A percentile compares a stretch with the other conserved stretches of the same genome.
These are phyloP conservation scores for Danaus plexippus DNA, from an alignment of 1,140 invertebrate genomes.

Conservation along the genomic window DNA sequence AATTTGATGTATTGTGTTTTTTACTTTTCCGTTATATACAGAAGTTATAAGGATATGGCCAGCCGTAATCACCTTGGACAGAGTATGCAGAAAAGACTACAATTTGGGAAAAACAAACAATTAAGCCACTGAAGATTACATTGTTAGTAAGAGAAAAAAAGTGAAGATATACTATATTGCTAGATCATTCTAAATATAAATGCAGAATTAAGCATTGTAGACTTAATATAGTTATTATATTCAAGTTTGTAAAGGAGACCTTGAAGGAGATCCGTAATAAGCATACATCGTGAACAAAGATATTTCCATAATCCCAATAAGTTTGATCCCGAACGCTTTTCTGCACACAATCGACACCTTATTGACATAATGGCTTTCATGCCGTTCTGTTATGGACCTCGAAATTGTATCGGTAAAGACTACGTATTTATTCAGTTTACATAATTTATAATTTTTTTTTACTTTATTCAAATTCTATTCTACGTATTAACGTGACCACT, in stretches of 20 bases:
- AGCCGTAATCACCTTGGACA: conserved; percentile 53
- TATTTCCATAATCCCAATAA: conserved; percentile 71
- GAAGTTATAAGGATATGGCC: conserved; percentile 73
- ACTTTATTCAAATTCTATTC: conserved; percentile 5
- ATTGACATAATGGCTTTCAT: conserved; percentile 68
- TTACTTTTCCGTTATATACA: conserved; percentile 26
- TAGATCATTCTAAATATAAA: not conserved
- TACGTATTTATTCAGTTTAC: not conserved
- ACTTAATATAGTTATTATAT: not conserved
- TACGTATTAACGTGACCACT: not conserved
- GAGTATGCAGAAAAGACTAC: conserved; percentile 63
- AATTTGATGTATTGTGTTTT: no score
- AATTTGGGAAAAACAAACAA: conserved; percentile 48
- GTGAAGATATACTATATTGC: not conserved
- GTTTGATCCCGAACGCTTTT: conserved; percentile 74
- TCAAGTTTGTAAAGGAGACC: conserved; percentile 25
- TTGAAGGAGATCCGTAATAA: conserved; percentile 51
- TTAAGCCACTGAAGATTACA: conserved; percentile 33
- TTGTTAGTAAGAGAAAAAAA: conserved; percentile 29
- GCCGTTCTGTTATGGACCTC: conserved; percentile 75
- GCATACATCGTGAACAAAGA: conserved; percentile 67
- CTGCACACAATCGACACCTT: conserved; percentile 66
- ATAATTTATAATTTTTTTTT: no score
- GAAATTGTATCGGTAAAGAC: conserved; percentile 73
- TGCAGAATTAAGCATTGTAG: not conserved